Evolutionary conservation across 2,113 vertebrate genomes (phyloP).

Genomic region (Ahaetulla prasina): DNA sequence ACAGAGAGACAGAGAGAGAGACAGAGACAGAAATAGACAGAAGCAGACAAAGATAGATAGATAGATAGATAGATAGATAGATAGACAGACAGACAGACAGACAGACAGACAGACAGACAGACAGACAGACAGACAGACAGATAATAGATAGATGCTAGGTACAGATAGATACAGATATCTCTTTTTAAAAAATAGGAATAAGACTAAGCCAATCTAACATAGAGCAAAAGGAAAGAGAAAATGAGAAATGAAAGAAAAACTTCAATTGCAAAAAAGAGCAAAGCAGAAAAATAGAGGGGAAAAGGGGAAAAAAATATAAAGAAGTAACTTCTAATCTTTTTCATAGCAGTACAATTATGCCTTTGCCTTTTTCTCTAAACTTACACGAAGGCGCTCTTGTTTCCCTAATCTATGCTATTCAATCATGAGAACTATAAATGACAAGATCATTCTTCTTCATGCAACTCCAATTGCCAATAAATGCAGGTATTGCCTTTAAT

Average conservation of each 20-base stretch:
- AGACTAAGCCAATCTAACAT: not conserved
- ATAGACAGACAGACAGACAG: no score
- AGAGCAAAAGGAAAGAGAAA: not conserved
- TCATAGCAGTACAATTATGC: not conserved
- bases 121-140: no score
- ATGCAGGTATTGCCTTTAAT: not conserved
- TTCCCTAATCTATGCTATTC: not conserved
- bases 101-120: no score
- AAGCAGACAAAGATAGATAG: no score
- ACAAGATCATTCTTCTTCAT: not conserved
- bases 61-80: no score
- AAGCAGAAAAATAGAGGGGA: not conserved
- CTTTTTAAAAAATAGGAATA: not conserved
- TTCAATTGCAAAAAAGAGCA: not conserved
- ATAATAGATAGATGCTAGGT: no score
- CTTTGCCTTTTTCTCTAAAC: not conserved
- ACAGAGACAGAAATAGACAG: no score
- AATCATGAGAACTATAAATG: not conserved
- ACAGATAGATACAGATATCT: no score
- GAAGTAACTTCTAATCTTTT: not conserved
- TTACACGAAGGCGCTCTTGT: not conserved
- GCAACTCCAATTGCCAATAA: not conserved
- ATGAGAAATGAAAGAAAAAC: not conserved
- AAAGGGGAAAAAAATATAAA: no score
- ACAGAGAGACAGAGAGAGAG: no score